Conservation (phyloP, 2,797 vertebrate genomes). For the Pithecia hirsuta region DNA sequence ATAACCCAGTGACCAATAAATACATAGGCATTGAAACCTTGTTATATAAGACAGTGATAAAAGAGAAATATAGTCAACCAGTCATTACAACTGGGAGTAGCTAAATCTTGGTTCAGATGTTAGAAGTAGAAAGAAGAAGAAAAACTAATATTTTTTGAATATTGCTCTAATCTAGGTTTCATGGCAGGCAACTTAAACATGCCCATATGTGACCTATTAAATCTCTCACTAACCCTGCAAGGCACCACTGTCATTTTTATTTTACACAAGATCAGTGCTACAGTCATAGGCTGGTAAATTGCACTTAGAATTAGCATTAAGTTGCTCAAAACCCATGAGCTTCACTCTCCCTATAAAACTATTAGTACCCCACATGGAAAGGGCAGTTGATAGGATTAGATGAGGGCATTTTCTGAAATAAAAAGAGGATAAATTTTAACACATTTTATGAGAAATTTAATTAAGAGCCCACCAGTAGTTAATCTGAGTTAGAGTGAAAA, state of each 20-base stretch:
- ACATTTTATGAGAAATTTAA: background rate
- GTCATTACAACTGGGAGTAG: background rate
- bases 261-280: background rate
- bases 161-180: background rate
- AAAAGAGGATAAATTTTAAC: background rate
- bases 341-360: background rate
- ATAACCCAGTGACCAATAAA: background rate
- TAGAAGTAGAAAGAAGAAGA: background rate
- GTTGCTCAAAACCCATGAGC: background rate
- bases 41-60: background rate
- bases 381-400: background rate
- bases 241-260: rapidly evolving
- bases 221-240: background rate
- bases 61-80: background rate
- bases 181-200: background rate
- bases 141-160: background rate
- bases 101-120: background rate
- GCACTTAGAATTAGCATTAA: background rate
- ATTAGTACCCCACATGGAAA: rapidly evolving
- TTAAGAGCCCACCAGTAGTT: background rate
- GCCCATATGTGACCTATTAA: background rate
- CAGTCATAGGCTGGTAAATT: background rate
- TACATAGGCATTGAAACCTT: background rate
- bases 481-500: background rate
- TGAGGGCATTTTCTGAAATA: background rate